Base-by-base conservation (phyloP, 2,113 vertebrate species). In the Aphyosemion australe region DNA sequence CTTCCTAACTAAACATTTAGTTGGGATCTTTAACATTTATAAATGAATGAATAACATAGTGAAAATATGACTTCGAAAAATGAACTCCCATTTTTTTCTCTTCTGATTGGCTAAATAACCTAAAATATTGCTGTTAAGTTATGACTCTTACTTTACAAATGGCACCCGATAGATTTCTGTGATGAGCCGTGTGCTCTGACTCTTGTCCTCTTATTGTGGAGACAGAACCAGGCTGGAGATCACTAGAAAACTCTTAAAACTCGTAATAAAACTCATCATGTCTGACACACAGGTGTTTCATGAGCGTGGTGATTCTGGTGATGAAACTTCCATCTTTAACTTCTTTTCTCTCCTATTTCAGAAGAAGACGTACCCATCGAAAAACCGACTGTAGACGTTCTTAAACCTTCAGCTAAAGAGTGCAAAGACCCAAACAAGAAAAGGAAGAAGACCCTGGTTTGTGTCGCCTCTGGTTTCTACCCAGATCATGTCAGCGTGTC, bases 401-500 rank as follows among this genome's bases (percentile, higher is more conserved):
- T 96, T 12, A 1, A 0, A 6, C 95, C 96, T 1, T 93, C 94
- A 0, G 0, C 50, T 2, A 68, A 81, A 0, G 94, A 97, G 85
- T 84, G 93, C 32, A 57, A 31, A 1, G 9, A 37, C 11, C 0
- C 14, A 0, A 21, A 31, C 1, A 32, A 26, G 13, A 0, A 0
- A 0, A 32, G 6, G 18, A 88, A 88, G 62, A 93, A 92, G 80
- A 97, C 96, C 0, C 50, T 98, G 7, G 91, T 98, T 1, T 98
- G 96, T 64, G 80, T 95, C 80, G 95, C 88, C 62, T 91, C 67
- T 0, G 76, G 31, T 19, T 98, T 97, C 92, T 97, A 90, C 80
- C 97, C 97, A 0, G 94, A 98, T 84, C 93, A 95, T n/a, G 76
- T 96, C 72, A 47, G 12, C 0, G 77, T 97, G 16, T 34, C 0